phyloP scores from a whole-genome alignment of 2,113 vertebrate genomes.

The Benitochromis conjunctus region DNA sequence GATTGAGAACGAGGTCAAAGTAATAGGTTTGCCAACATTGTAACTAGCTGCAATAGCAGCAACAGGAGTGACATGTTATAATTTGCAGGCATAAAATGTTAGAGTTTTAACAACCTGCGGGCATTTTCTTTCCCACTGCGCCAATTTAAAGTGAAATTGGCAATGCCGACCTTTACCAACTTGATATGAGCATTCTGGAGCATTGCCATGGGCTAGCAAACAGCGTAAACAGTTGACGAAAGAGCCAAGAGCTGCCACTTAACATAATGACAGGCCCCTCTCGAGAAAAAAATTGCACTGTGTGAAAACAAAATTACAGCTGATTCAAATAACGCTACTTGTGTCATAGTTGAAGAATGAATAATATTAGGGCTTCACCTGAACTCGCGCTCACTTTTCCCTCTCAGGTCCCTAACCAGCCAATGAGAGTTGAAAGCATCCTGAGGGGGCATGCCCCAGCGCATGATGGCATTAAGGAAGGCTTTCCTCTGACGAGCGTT shows the following conservation, averaged over 20 bases:
- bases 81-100: not conserved
- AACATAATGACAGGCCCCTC: not conserved
- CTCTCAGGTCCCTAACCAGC: slow-evolving; percentile 92
- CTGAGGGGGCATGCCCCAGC: slow-evolving; percentile 98
- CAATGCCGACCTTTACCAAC: not conserved
- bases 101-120: not conserved
- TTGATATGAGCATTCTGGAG: not conserved
- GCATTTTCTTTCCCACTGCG: not conserved
- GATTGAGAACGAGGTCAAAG: not conserved
- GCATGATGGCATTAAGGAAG: slow-evolving; percentile 97
- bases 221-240: not conserved
- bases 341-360: not conserved
- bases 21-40: not conserved
- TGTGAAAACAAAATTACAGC: not conserved
- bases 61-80: not conserved
- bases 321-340: not conserved
- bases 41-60: not conserved
- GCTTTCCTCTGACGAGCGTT: slow-evolving; percentile 95
- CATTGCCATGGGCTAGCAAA: not conserved
- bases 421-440: slow-evolving; percentile 98
- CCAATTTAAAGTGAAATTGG: not conserved
- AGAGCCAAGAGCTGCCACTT: not conserved
- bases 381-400: slow-evolving; percentile 96
- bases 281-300: not conserved
- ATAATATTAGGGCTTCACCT: slow-evolving; percentile 71